Conservation (phyloP, 2,888 invertebrate species). For the Scaptomyza tumidula region DNA sequence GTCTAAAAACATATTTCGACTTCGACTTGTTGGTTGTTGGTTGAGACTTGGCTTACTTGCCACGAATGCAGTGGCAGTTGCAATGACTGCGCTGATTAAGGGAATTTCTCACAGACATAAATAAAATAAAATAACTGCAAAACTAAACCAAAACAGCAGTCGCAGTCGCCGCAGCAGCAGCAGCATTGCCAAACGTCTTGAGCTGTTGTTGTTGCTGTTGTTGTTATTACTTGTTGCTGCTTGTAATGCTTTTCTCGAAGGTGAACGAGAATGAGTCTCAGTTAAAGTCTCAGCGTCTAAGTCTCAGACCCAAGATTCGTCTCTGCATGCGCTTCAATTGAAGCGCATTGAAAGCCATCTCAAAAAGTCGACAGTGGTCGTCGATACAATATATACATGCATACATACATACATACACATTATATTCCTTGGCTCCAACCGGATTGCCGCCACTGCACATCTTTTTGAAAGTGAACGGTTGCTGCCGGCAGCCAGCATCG, state of each 20-base stretch:
- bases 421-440: conserved; percentile 47
- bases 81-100: conserved; percentile 73
- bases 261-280: conserved; percentile 73
- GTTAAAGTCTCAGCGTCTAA: conserved; percentile 23
- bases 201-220: conserved; percentile 30
- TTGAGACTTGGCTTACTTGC: conserved; percentile 29
- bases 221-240: conserved; percentile 36
- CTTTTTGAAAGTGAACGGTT: conserved; percentile 72
- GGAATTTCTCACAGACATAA: conserved; percentile 75
- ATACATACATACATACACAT: conserved; percentile 15
- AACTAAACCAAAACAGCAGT: conserved; percentile 39
- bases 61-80: conserved; percentile 17
- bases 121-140: conserved; percentile 48
- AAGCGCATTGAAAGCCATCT: conserved; percentile 67
- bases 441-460: conserved; percentile 69
- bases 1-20: conserved; percentile 37
- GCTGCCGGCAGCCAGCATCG: conserved; percentile 17
- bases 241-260: conserved; percentile 73
- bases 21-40: conserved; percentile 5
- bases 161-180: conserved; percentile 27
- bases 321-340: conserved; percentile 48
- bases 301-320: conserved; percentile 35
- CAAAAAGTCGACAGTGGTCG: conserved; percentile 23
- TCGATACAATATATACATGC: conserved; percentile 22
- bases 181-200: conserved; percentile 52